Evolutionary conservation across 2,113 vertebrate species (phyloP).

Genomic region (Embiotoca jacksoni): DNA sequence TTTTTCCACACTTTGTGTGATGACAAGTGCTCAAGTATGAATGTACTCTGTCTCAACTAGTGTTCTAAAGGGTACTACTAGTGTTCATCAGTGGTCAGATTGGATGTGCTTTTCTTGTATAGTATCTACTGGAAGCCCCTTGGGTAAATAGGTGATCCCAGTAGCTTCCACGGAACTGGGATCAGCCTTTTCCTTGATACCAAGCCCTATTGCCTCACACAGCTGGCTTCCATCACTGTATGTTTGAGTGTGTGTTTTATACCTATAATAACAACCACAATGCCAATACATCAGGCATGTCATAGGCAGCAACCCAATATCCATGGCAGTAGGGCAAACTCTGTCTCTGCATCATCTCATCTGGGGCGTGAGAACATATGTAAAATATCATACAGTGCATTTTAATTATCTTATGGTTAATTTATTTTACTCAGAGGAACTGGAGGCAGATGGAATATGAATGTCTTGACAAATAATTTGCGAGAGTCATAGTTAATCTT

Average conservation of each 20-base stretch:
- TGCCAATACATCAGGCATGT: conserved; percentile 51
- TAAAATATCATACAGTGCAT: conserved; percentile 28
- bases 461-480: conserved; percentile 6
- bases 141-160: conserved; percentile 25
- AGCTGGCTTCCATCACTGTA: conserved; percentile 68
- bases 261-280: conserved; percentile 33
- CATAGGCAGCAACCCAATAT: conserved; percentile 60
- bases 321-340: conserved; percentile 37
- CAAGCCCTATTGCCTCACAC: conserved; percentile 42
- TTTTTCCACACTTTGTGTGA: conserved; percentile 39
- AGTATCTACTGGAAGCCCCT: conserved; percentile 13
- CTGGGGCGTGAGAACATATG: conserved; percentile 6
- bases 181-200: conserved; percentile 31
- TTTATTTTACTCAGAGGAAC: conserved; percentile 2
- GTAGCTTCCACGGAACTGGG: conserved; percentile 7
- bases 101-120: conserved; percentile 24
- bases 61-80: conserved; percentile 15
- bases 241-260: conserved; percentile 35
- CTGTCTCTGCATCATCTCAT: conserved; percentile 30
- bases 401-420: conserved; percentile 10
- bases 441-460: conserved; percentile 4
- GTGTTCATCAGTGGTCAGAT: conserved; percentile 13
- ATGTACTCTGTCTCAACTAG: conserved; percentile 6
- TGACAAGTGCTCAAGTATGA: conserved; percentile 37
- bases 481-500: conserved; percentile 8